Base-by-base conservation (phyloP, 1,140 invertebrate genomes). In the Caenorhabditis brenneri region DNA sequence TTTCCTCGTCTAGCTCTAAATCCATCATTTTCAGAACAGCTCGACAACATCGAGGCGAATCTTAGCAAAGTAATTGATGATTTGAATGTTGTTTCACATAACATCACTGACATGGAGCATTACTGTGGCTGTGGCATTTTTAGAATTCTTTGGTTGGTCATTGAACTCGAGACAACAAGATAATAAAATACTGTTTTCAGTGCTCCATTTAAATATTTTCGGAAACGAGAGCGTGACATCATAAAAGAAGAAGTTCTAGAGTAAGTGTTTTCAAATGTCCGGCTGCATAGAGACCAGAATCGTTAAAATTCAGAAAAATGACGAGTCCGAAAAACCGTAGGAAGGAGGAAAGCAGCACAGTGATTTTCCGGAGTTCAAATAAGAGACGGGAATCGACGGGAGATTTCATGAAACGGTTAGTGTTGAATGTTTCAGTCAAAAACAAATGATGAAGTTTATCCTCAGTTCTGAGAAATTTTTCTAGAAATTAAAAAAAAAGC, bases 1-100 rank as follows among this genome's bases (percentile, higher is more conserved):
- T 9, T 5, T 12, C 10, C 42, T 2, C 12, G 22, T 33, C 33
- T 42, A 19, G n/a, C n/a, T 60, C 36, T 58, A 22, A 69, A 19
- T 36, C 12, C 31, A 36, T 78, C 16, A 53, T 22, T 58, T 83
- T 55, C 39, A 83, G 82, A 83, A 58, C 82, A 83, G 29, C 53
- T 83, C 6, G 82, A 83, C 53, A 79, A 48, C n/a, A 80, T 83
- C 29, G 82, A 83, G 19, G 48, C 39, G 24, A 83, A 79, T 39
- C 36, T 83, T 2, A 74, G 49, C 31, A 49, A 79, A 39, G 65
- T 83, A 16, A 42, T 36, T 15, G 82, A 83, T 46, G 74, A 83
- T 49, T 39, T 83, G 49, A 83, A 42, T 22, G 49, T 39, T 12
- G 82, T 83, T 24, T 36, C 33, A 16, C 39, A 33, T 22, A 65